Conservation (phyloP, 2,888 invertebrate genomes). For the Conistra vaccinii region DNA sequence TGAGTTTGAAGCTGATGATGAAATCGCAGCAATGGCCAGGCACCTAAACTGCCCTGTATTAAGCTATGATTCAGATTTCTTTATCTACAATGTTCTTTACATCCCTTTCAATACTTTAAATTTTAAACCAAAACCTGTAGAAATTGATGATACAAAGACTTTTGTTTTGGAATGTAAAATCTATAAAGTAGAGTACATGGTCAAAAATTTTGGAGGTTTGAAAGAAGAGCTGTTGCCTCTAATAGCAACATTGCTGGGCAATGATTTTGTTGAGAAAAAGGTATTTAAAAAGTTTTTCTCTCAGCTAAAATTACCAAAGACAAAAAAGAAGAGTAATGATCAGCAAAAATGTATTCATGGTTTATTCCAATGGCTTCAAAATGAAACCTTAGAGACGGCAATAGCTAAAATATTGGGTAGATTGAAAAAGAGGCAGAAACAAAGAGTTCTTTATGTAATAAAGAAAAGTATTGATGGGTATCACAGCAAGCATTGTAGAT, state of each 20-base stretch:
- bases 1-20: slow-evolving; percentile 97
- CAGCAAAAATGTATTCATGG: slow-evolving; percentile 93
- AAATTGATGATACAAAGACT: slow-evolving; percentile 74
- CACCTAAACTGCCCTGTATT: slow-evolving; percentile 95
- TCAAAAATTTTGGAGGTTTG: slow-evolving; percentile 92
- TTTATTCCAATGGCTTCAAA: slow-evolving; percentile 94
- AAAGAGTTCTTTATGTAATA: slow-evolving; percentile 90
- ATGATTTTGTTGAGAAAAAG: slow-evolving; percentile 95
- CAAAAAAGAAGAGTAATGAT: slow-evolving; percentile 88
- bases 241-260: slow-evolving; percentile 96
- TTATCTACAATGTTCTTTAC: slow-evolving; percentile 95
- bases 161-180: slow-evolving; percentile 92
- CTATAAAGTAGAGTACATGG: slow-evolving; percentile 93
- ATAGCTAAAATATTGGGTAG: slow-evolving; percentile 92
- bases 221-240: slow-evolving; percentile 93
- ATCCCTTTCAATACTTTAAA: slow-evolving; percentile 94
- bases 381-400: slow-evolving; percentile 93
- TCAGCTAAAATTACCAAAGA: slow-evolving; percentile 91
- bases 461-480: slow-evolving; percentile 92
- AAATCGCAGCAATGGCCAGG: slow-evolving; percentile 95
- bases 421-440: slow-evolving; percentile 90
- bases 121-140: slow-evolving; percentile 80
- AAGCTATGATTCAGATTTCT: slow-evolving; percentile 98
- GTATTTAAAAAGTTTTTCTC: slow-evolving; percentile 93
- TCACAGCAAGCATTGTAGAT: slow-evolving; percentile 89